Evolutionary conservation across 64 coral and sea anemone species (phyloP), one percentile per base, ranked within the genome.

Genomic region (Montipora cactus): DNA sequence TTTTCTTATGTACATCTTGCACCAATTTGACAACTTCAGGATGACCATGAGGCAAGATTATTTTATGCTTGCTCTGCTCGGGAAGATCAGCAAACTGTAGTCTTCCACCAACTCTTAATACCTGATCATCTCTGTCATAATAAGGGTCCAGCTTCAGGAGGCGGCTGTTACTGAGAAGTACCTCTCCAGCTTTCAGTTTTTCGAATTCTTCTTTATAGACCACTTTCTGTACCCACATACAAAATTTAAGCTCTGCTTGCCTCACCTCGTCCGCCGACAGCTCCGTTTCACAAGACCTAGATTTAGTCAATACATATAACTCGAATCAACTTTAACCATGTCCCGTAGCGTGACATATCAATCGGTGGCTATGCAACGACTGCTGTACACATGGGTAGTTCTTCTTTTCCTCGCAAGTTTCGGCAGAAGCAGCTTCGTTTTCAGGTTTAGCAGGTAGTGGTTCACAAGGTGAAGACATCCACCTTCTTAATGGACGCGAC

Each of bases 401-500:
- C 4, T 14, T 19, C 4, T 14, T 19, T 16, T 55, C 28, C 28
- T 28, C 28, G 28, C 28, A 5, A 55, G 46, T 89, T 77, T 18
- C 15, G 19, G 49, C 5, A 14, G 5, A 47, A 89, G 52, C 44
- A 49, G 19, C 67, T 57, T 75, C 74, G 18, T 78, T 90, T 5
- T 74, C 74, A 5, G 78, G 88, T 21, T 90, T 74, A 16, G 75
- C 88, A 10, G 52, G 52, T 55, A 18, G 16, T 8, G 50, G 8
- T n/a, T 61, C n/a, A n/a, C 12, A 11, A 66, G 49, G 13, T 45
- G 52, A 61, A 16, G 57, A 81, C 89, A 82, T 19, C 89, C 89
- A 94, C 76, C 15, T 48, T 69, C 48, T 81, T 88, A 2, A 82
- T 79, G 49, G 92, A 76, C 58, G 92, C 92, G 9, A 88, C 84